Conservation (phyloP, 2,797 vertebrate genomes). For the Neostethus bicornis region DNA sequence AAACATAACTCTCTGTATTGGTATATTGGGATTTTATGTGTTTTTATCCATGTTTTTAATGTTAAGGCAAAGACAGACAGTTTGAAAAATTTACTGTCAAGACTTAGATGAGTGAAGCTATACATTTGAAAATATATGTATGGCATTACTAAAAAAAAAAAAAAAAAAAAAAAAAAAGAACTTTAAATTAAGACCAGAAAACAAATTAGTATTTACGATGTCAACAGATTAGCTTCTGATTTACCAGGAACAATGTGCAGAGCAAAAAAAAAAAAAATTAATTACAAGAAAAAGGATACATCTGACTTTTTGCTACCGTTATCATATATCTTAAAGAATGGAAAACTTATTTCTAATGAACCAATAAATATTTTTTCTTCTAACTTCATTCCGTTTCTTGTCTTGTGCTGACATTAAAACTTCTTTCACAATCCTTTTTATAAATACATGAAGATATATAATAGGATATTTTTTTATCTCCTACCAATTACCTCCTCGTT, state of each 20-base stretch:
- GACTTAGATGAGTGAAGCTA: not conserved
- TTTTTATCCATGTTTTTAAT: not conserved
- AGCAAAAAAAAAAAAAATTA: too few species aligned
- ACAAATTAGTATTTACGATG: conserved; percentile 21
- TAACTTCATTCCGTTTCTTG: too few species aligned
- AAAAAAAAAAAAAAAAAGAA: not conserved
- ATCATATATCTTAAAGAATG: too few species aligned
- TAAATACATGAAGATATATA: too few species aligned
- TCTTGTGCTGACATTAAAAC: too few species aligned
- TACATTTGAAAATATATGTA: not conserved
- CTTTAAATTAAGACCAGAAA: not conserved
- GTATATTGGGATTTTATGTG: conserved; percentile 2
- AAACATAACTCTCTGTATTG: conserved; percentile 9
- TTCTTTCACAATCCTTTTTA: too few species aligned
- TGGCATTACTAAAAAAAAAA: too few species aligned
- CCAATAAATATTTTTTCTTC: too few species aligned
- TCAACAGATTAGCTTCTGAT: conserved; percentile 34
- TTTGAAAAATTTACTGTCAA: not conserved
- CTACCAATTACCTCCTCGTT: conserved; percentile 20
- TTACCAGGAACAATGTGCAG: too few species aligned
- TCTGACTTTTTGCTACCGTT: too few species aligned
- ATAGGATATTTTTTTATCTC: conserved; percentile 34
- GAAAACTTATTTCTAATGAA: too few species aligned
- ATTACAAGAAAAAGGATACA: too few species aligned
- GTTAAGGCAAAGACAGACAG: not conserved